Evolutionary conservation across 2,797 vertebrate genomes (phyloP).

Genomic region (Avahi laniger): DNA sequence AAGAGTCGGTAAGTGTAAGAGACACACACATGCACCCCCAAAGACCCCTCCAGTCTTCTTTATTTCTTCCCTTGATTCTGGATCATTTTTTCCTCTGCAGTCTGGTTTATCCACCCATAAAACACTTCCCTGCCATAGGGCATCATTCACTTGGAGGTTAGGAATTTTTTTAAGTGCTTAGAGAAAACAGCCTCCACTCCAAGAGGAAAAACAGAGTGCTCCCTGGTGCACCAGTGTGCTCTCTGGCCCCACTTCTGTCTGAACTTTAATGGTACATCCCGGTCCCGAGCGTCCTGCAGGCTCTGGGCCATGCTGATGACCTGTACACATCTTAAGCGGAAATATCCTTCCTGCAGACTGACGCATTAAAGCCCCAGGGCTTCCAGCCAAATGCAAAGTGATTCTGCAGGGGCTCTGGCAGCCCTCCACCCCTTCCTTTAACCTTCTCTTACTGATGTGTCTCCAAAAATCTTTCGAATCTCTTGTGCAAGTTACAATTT

Average conservation of each 20-base stretch:
- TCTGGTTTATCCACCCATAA: neutral
- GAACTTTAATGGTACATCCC: neutral
- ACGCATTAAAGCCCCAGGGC: neutral
- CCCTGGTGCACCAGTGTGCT: neutral
- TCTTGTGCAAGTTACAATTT: constrained; percentile 36
- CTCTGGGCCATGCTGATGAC: neutral
- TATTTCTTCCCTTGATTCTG: neutral
- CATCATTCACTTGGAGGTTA: neutral
- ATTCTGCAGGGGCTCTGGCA: constrained; percentile 10
- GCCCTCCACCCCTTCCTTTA: neutral
- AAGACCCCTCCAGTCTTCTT: neutral
- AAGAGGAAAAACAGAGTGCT: constrained; percentile 13
- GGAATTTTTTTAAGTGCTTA: constrained; percentile 34
- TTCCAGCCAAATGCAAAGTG: neutral
- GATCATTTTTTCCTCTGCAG: neutral
- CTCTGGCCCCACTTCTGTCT: neutral
- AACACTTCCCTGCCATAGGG: neutral
- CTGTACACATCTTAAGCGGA: neutral
- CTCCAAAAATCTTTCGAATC: constrained; percentile 51
- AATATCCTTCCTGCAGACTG: constrained; percentile 35
- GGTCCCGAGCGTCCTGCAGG: neutral
- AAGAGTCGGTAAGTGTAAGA: neutral
- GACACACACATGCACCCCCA: too few species aligned
- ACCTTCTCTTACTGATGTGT: constrained; percentile 29
- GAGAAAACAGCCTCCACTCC: neutral